A percentile compares a stretch with the other conserved stretches of the same genome.
Conservation (phyloP, 2,797 vertebrate species). For the Notolepis coatsorum region DNA sequence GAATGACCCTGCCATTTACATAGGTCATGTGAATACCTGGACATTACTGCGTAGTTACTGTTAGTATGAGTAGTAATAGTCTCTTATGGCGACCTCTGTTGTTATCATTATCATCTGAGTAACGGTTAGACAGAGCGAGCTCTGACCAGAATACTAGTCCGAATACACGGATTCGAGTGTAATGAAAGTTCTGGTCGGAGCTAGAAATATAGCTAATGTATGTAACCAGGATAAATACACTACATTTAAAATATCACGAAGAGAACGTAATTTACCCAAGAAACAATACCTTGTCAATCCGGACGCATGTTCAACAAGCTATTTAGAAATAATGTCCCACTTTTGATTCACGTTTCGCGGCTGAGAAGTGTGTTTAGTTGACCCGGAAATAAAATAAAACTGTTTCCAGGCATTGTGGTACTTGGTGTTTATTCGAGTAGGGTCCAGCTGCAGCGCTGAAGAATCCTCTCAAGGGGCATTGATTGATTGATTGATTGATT, state of each 20-base stretch:
- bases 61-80: too few relatives aligned
- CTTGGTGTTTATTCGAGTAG: constrained; percentile 38
- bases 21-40: constrained; percentile 15
- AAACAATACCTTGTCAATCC: neutral
- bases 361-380: neutral
- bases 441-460: too few relatives aligned
- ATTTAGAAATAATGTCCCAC: neutral
- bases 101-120: too few relatives aligned
- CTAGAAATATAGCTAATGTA: too few relatives aligned
- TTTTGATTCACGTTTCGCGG: constrained; percentile 23
- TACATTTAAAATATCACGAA: neutral
- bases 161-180: too few relatives aligned
- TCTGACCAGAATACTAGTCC: too few relatives aligned
- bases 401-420: constrained; percentile 54
- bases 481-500: too few relatives aligned
- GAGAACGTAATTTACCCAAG: neutral
- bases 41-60: constrained; percentile 27
- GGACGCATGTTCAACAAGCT: neutral
- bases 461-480: too few relatives aligned
- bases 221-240: neutral
- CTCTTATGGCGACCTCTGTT: too few relatives aligned
- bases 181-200: too few relatives aligned
- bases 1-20: constrained; percentile 76
- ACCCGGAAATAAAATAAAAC: constrained; percentile 62
- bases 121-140: too few relatives aligned